Conservation (phyloP, 1,140 invertebrate species). For the Vanessa atalanta region DNA sequence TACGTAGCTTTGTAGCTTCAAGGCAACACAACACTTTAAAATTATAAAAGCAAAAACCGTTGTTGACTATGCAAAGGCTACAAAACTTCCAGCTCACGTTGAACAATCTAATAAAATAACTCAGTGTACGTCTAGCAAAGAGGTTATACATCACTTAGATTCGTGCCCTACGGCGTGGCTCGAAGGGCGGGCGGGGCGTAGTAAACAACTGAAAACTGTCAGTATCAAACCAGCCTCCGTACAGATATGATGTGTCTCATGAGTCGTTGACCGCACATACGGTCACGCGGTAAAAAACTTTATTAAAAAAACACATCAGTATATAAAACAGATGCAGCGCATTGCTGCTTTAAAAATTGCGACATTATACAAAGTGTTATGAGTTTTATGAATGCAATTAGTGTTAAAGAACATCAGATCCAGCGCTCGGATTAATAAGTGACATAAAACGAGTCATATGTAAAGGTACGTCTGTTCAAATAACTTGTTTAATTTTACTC, state of each 20-base stretch:
- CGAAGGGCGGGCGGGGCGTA: conserved; percentile 45
- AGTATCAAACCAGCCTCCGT: conserved; percentile 33
- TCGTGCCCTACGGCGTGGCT: conserved; percentile 36
- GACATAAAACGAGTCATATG: conserved; percentile 32
- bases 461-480: conserved; percentile 26
- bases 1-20: background rate
- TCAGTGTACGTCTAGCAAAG: conserved; percentile 12
- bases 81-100: conserved; percentile 21
- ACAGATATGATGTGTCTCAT: conserved; percentile 32
- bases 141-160: conserved; percentile 24
- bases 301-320: conserved; percentile 24
- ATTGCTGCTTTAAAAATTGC: background rate
- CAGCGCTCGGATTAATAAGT: conserved; percentile 33
- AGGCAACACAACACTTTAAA: background rate
- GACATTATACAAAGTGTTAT: conserved; percentile 5
- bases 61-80: background rate
- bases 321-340: conserved; percentile 8
- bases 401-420: conserved; percentile 21
- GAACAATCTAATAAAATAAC: conserved; percentile 23
- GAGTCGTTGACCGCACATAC: conserved; percentile 8
- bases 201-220: conserved; percentile 45
- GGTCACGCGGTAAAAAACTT: conserved; percentile 32
- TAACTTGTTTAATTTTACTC: conserved; percentile 11
- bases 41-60: background rate
- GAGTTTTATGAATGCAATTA: conserved; percentile 25